Base-by-base conservation (phyloP, 2,797 vertebrate genomes). In the Notoglanidium macrostoma region DNA sequence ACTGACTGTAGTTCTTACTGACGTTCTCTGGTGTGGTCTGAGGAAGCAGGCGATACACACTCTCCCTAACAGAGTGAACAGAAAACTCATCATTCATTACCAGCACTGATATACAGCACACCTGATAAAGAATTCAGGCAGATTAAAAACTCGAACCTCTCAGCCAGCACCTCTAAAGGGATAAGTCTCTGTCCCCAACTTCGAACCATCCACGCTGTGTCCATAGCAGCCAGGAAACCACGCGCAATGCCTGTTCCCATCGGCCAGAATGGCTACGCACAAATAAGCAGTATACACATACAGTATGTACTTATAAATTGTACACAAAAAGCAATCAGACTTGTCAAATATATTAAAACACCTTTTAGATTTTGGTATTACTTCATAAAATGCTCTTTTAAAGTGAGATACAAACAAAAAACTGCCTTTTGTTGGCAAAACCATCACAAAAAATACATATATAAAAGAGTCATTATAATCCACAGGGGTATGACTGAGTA, bases 11-110 rank as follows among this genome's bases (percentile, higher is more conserved):
- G 95, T 99, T 99, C 90, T 97, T 99, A 94, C 96, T 98, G 92
- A 99, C 96, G 78, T 99, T 99, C 93, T 99, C 98, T 7, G 98
- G 98, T 19, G 98, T 99, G 15, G 97, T 98, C 93, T 99, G 98
- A 92, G 97, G 97, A 88, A 99, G 94, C 61, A 99, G 92, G 35
- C 97, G 96, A 55, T 98, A 99, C 92, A 98, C 94, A 92, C 97
- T 98, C 93, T 99, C 98, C 92, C 98, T 99, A 92, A 46, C 12
- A 86, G 7, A 9, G 6, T 14, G 5, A 77, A 74, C 11, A 87
- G 15, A 57, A 77, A 83, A 65, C 3, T 0, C 3, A 55, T 72
- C 10, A 72, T n/a, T 70, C 21, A 67, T 15, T 74, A 67, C n/a
- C 26, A 49, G 9, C 11, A 65, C 11, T 23, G 1, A 73, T 32